Conservation (phyloP, 1,140 invertebrate species). For the Brachionus paranguensis region DNA sequence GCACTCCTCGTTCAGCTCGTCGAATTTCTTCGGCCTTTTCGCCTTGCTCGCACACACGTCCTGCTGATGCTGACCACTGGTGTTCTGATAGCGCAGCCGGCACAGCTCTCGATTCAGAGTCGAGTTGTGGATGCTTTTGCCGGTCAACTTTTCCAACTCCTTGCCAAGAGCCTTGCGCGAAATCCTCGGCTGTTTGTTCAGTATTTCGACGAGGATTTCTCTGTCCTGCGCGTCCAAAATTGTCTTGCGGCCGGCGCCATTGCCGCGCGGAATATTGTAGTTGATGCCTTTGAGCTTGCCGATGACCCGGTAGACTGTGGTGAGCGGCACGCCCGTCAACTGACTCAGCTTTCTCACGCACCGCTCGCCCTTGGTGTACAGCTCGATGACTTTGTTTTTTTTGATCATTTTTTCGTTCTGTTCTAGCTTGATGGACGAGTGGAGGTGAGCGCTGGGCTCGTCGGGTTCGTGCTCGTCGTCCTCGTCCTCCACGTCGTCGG, state of each 20-base stretch:
- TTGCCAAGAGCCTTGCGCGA: constrained; percentile 26
- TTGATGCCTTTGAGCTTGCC: constrained; percentile 36
- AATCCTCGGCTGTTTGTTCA: constrained; percentile 35
- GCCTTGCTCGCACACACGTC: background rate
- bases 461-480: constrained; percentile 9
- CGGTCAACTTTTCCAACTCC: constrained; percentile 30
- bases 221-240: constrained; percentile 31
- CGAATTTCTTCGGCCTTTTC: background rate
- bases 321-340: constrained; percentile 21
- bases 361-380: constrained; percentile 29
- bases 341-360: constrained; percentile 33
- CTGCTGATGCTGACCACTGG: background rate
- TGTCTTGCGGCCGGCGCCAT: constrained; percentile 35
- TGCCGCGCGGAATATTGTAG: constrained; percentile 30
- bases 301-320: constrained; percentile 31
- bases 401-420: constrained; percentile 39
- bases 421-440: background rate
- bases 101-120: constrained; percentile 24
- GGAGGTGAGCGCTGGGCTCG: background rate
- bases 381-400: constrained; percentile 37
- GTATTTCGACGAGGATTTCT: constrained; percentile 32
- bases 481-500: constrained; percentile 7
- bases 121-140: constrained; percentile 37
- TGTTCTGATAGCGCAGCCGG: constrained; percentile 8
- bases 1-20: background rate